Base-by-base conservation (phyloP, 2,888 invertebrate species). In the Chironomus riparius region DNA sequence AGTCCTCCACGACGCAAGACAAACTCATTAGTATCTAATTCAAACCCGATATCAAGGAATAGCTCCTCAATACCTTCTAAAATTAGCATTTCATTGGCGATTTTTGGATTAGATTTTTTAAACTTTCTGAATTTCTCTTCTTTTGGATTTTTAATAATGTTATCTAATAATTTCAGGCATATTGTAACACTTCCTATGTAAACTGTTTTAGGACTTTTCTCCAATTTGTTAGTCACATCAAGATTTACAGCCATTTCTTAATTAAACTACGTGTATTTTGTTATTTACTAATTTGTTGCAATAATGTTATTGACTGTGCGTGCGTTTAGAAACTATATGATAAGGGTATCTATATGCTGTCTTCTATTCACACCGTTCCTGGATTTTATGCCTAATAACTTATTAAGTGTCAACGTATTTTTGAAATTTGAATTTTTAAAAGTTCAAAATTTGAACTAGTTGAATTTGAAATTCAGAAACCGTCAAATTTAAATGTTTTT, bases 141-240 rank as follows among this genome's bases (percentile, higher is more conserved):
- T 2, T 79, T 79, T 4, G 84, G 84, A 76, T 84, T 82, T 13
- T 79, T 81, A 13, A 84, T 80, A 56, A 84, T 80, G 79, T 84
- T 84, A 71, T 84, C 82, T 38, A 84, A 78, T 21, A 84, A 78
- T 62, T 82, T 79, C 10, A 84, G 77, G 47, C 84, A 78, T 77
- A 84, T 81, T 65, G 82, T 82, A n/a, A 81, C 81, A 7, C 82
- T 83, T 71, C 82, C 82, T 12, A 83, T 78, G 78, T 83, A 84
- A 4, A 80, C 78, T 77, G 80, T 80, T 78, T 79, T 80, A 47
- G 80, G 78, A 80, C 81, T 81, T 71, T 78, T 77, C 78, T 80
- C 80, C 18, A 70, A 38, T 47, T 68, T 68, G 24, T 24, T 47
- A n/a, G 22, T 62, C 15, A 76, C 12, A 50, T 76, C 76, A 2